Percentiles rank a stretch among this genome's conserved stretches.
These are phyloP conservation scores for Trachelus tabidus DNA, from an alignment of 2,888 invertebrate genomes.

Conservation along the genomic window DNA sequence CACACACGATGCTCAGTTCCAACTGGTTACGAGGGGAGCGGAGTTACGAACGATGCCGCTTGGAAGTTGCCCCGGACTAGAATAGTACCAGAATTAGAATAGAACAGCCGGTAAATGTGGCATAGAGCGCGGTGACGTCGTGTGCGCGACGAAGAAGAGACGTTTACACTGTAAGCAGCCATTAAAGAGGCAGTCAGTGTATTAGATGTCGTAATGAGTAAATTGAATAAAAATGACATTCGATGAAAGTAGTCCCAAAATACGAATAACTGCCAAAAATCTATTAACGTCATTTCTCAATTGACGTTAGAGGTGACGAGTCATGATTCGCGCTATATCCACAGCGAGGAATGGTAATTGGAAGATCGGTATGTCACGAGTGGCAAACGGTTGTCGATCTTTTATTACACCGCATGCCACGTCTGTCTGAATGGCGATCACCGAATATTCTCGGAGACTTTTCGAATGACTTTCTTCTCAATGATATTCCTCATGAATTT, in stretches of 20 bases:
- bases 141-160: not conserved
- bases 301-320: not conserved
- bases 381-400: not conserved
- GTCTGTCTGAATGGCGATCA: not conserved
- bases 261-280: not conserved
- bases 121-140: not conserved
- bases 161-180: not conserved
- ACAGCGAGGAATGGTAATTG: not conserved
- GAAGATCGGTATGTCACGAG: not conserved
- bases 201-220: not conserved
- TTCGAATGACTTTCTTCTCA: not conserved
- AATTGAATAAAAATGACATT: not conserved
- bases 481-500: not conserved
- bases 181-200: not conserved
- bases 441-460: not conserved
- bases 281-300: not conserved
- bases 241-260: not conserved
- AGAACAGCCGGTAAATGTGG: constrained; percentile 26
- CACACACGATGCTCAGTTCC: constrained; percentile 50
- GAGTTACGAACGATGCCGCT: constrained; percentile 20
- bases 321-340: not conserved
- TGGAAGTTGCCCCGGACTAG: constrained; percentile 32
- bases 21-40: constrained; percentile 42
- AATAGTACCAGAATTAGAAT: constrained; percentile 50
- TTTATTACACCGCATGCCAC: not conserved